Evolutionary conservation across 2,113 vertebrate genomes (phyloP), one percentile per base, ranked within the genome.

Genomic region (Crocuta crocuta): DNA sequence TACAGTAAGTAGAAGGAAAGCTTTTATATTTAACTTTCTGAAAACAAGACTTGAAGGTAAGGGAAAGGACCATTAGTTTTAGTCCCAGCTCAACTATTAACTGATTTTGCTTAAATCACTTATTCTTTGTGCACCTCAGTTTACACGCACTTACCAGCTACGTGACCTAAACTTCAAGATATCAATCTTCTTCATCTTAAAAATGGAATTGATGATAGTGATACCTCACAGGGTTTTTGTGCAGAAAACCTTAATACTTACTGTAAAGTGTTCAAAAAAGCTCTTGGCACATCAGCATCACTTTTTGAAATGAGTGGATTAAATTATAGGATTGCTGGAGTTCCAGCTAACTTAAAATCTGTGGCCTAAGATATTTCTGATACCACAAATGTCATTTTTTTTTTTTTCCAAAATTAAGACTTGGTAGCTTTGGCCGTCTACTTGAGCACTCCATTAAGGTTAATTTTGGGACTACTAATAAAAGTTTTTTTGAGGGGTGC

Each of bases 21-120:
- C n/a, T 89, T 93, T 89, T 48, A 76, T 65, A 19, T 63, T 88
- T 79, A 68, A 55, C n/a, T 95, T 78, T 92, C 58, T 48, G 58
- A 73, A 76, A 80, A 79, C n/a, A 66, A 79, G 4, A 58, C 84
- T 39, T 61, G 63, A 96, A 73, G 35, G 12, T 89, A 70, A 61
- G 23, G 31, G 21, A 95, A 68, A 28, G 61, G 21, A 33, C 28
- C 23, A 2, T 76, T 66, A 63, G 15, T 6, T 55, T 96, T 83
- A 78, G 43, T 71, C 58, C 43, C 63, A 53, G 9, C n/a, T 92
- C 28, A 79, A 6, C 28, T 45, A 43, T 50, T 73, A 66, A 31
- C 26, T 93, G 84, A 50, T 92, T 50, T 85, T 84, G n/a, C 35
- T 9, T 68, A 68, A 89, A 68, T 89, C 11, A 61, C 26, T 28